These are phyloP conservation scores for Myrmophylax atrothorax DNA, from an alignment of 2,113 vertebrate species.

Conservation along the genomic window DNA sequence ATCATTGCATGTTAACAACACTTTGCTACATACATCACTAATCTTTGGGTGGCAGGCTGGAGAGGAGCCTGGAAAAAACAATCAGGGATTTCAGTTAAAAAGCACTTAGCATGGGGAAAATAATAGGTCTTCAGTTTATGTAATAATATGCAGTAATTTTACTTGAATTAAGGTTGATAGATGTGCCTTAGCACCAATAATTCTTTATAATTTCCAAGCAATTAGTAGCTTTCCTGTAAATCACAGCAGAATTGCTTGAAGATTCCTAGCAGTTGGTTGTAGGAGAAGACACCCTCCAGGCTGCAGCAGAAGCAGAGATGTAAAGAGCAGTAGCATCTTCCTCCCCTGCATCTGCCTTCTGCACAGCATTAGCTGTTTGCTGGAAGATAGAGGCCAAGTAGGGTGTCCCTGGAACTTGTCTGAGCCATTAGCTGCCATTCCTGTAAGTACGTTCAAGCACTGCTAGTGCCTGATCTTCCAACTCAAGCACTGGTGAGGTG, in stretches of 20 bases:
- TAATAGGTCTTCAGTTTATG: neutral
- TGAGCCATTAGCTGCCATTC: neutral
- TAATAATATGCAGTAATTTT: neutral
- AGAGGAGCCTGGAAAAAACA: slow-evolving; percentile 26
- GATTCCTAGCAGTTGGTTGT: neutral
- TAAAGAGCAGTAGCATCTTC: neutral
- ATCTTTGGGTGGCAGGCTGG: neutral
- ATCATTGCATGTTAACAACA: neutral
- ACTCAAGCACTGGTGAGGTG: neutral
- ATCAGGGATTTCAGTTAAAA: slow-evolving; percentile 13
- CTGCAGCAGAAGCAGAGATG: neutral
- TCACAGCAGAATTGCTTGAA: neutral
- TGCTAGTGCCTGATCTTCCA: neutral
- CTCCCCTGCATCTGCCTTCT: neutral
- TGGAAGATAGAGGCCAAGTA: neutral
- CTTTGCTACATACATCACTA: neutral
- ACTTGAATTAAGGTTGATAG: neutral
- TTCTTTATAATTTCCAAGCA: neutral
- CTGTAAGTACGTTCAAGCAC: rapidly evolving
- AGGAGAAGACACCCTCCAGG: neutral
- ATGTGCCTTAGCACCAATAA: neutral
- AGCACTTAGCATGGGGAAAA: neutral
- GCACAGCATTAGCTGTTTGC: neutral
- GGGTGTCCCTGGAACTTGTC: neutral
- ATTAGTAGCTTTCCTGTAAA: neutral